Evolutionary conservation across 2,888 invertebrate genomes (phyloP).

Genomic region (Meteorus cinctellus): DNA sequence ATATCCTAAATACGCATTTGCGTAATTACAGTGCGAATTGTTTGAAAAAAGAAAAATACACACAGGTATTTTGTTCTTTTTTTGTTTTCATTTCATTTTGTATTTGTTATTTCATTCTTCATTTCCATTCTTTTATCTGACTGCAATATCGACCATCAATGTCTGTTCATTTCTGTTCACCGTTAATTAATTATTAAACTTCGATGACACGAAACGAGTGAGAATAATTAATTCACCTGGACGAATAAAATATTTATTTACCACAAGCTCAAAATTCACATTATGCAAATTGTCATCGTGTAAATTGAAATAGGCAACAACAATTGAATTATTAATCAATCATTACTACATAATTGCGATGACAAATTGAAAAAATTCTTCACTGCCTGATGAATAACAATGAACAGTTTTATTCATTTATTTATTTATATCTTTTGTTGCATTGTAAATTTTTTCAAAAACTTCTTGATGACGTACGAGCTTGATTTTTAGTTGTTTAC

Average conservation of each 20-base stretch:
- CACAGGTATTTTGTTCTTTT: constrained; percentile 30
- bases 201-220: not conserved
- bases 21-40: constrained; percentile 13
- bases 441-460: constrained; percentile 48
- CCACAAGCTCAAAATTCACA: constrained; percentile 17
- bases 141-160: constrained; percentile 20
- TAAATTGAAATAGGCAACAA: constrained; percentile 1
- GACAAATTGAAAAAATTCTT: not conserved
- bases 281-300: not conserved
- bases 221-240: constrained; percentile 30
- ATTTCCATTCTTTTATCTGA: not conserved
- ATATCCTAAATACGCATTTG: not conserved
- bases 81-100: not conserved
- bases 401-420: constrained; percentile 9
- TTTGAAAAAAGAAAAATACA: constrained; percentile 18
- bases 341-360: constrained; percentile 4
- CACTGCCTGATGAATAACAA: not conserved
- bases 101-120: not conserved
- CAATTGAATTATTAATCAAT: constrained; percentile 4
- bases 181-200: not conserved
- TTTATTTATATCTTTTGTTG: not conserved
- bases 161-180: not conserved
- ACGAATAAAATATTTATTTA: constrained; percentile 24
- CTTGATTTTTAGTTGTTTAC: not conserved
- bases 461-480: constrained; percentile 17